phyloP scores from a whole-genome alignment of 2,888 invertebrate genomes.

The Mimachlamys varia region DNA sequence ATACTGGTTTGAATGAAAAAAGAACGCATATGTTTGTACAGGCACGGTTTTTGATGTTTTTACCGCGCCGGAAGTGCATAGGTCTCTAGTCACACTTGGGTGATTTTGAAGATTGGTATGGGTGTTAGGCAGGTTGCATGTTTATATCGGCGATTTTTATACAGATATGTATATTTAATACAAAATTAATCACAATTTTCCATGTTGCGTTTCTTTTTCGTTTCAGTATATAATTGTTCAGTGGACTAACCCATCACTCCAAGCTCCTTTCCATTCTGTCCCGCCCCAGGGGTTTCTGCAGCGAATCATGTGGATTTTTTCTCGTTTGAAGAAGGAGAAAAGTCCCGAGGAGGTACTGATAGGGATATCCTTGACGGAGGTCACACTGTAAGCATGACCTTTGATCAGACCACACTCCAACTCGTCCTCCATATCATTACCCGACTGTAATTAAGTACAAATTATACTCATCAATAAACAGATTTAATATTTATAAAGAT shows the following conservation, averaged over 20 bases:
- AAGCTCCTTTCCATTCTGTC: constrained; percentile 84
- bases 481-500: too few species aligned
- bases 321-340: constrained; percentile 78
- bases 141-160: too few species aligned
- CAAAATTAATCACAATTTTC: too few species aligned
- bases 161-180: too few species aligned
- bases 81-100: too few species aligned
- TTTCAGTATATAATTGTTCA: background rate
- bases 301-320: constrained; percentile 83
- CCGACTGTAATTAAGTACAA: constrained; percentile 26
- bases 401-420: constrained; percentile 83
- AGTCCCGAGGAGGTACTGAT: constrained; percentile 67
- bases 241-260: constrained; percentile 83
- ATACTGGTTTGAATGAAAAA: too few species aligned
- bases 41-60: too few species aligned
- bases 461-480: background rate
- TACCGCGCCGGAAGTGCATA: too few species aligned
- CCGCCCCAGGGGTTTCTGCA: constrained; percentile 85
- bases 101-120: too few species aligned
- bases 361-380: constrained; percentile 82
- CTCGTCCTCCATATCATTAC: constrained; percentile 82
- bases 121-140: too few species aligned
- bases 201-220: too few species aligned
- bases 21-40: too few species aligned
- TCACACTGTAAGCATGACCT: constrained; percentile 86